These are phyloP conservation scores for Sarcophaga rosellei DNA, from an alignment of 2,888 invertebrate species.

Conservation along the genomic window DNA sequence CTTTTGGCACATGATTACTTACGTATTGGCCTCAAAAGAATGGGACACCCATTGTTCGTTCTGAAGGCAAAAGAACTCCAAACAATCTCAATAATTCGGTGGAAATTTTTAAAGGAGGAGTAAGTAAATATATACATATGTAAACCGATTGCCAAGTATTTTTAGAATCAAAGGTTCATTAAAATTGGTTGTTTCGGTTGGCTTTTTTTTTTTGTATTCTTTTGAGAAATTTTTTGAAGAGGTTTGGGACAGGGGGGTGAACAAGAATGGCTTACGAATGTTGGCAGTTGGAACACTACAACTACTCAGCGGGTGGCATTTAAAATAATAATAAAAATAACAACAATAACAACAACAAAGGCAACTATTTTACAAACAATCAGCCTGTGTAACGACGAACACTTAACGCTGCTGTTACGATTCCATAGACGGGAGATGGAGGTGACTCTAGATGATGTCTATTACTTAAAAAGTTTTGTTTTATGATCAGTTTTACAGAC, in stretches of 20 bases:
- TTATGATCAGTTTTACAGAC: conserved; percentile 58
- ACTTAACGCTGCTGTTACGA: conserved; percentile 53
- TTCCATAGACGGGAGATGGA: conserved; percentile 53
- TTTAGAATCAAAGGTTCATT: conserved; percentile 20
- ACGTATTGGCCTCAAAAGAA: not conserved
- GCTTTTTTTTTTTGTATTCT: not conserved
- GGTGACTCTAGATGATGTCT: conserved; percentile 60
- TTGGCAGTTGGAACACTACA: conserved; percentile 59
- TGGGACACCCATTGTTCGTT: conserved; percentile 30
- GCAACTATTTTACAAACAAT: conserved; percentile 50
- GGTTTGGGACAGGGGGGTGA: not conserved
- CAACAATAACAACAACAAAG: conserved; percentile 69
- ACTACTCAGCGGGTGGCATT: conserved; percentile 73
- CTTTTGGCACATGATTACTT: conserved; percentile 33
- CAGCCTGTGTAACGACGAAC: conserved; percentile 52
- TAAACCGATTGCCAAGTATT: not conserved
- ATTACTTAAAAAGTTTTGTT: conserved; percentile 51
- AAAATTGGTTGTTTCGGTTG: conserved; percentile 16
- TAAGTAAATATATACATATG: no score
- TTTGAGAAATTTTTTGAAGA: not conserved
- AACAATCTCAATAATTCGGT: not conserved
- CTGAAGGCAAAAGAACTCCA: not conserved
- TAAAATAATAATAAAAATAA: conserved; percentile 71
- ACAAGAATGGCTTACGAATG: conserved; percentile 5
- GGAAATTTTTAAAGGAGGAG: not conserved